Percentiles rank a stretch among this genome's conserved stretches.
Evolutionary conservation across 2,797 vertebrate genomes (phyloP).

Genomic region (Leptodactylus fallax): DNA sequence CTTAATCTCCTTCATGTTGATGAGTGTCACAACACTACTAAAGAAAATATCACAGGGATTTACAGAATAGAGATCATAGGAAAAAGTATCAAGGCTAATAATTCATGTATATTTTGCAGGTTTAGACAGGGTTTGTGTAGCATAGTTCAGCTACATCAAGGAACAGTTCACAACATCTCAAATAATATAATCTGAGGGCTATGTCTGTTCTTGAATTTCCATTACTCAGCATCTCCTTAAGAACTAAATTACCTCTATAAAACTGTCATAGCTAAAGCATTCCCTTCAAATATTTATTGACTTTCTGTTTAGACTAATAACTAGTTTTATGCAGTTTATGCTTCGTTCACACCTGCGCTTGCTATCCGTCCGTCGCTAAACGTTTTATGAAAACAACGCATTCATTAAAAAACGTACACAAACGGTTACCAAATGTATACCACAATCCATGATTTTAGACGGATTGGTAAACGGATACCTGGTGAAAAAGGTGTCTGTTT

Average conservation of each 20-base stretch:
- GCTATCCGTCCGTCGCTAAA: no score
- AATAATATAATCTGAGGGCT: constrained; percentile 1
- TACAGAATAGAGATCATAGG: not conserved
- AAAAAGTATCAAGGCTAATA: not conserved
- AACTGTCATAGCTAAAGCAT: constrained; percentile 6
- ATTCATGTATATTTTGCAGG: not conserved
- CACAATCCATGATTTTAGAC: no score
- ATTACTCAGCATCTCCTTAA: not conserved
- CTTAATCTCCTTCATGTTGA: constrained; percentile 6
- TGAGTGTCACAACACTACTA: not conserved
- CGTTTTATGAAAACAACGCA: no score
- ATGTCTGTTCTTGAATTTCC: constrained; percentile 10
- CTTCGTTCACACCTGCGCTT: no score
- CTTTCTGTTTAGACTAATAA: not conserved
- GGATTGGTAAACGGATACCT: no score
- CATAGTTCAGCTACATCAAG: not conserved
- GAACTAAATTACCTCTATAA: constrained; percentile 16
- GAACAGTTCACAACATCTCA: not conserved
- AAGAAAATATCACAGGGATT: not conserved
- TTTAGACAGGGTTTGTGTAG: not conserved
- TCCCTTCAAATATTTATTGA: not conserved
- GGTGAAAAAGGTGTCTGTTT: no score
- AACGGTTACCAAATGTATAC: no score
- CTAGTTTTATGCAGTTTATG: not conserved
- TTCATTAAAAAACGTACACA: no score